Evolutionary conservation across 2,113 vertebrate species (phyloP), one percentile per base, ranked within the genome.

Genomic region (Etheostoma cragini): DNA sequence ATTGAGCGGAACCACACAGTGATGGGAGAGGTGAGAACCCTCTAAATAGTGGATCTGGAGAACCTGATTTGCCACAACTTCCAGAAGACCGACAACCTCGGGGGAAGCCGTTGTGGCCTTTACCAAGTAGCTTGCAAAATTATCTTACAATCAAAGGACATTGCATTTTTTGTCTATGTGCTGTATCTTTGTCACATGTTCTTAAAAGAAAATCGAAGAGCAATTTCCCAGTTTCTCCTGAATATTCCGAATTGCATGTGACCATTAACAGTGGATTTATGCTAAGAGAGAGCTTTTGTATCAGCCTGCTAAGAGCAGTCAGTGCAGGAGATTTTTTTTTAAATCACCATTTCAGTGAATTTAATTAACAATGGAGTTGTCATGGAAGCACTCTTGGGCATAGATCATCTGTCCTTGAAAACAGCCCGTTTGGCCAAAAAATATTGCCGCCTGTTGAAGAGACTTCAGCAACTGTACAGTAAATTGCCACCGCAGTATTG

Each of bases 351-450:
- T 85, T 77, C 60, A 78, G 56, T 50, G 71, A 77, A 83, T 82
- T 77, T 77, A 80, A 89, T 88, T 80, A 85, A 76, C 86, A 80
- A 61, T 68, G 46, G 61, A 78, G 86, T 82, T 90, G 87, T 89
- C 81, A 87, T 84, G 77, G 65, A 42, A 88, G 91, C 80, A 74
- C 81, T 85, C 45, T 17, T 58, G 38, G 80, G 75, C 60, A 64
- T 45, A 68, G 77, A 82, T 86, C 70, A 77, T 74, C 64, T 79
- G 78, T 86, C 86, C 86, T 91, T 87, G 81, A 88, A 86, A 85
- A 72, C 11, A 69, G 45, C 45, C 11, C 69, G 42, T 67, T 78
- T 52, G 30, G 50, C 22, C 7, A 76, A 82, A 80, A 80, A 66
- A 76, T 61, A 66, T 35, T 61, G 47, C 47, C 16, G 61, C 49